Evolutionary conservation across 2,888 invertebrate species (phyloP), one percentile per base, ranked within the genome.

Genomic region (Smittia aterrima): DNA sequence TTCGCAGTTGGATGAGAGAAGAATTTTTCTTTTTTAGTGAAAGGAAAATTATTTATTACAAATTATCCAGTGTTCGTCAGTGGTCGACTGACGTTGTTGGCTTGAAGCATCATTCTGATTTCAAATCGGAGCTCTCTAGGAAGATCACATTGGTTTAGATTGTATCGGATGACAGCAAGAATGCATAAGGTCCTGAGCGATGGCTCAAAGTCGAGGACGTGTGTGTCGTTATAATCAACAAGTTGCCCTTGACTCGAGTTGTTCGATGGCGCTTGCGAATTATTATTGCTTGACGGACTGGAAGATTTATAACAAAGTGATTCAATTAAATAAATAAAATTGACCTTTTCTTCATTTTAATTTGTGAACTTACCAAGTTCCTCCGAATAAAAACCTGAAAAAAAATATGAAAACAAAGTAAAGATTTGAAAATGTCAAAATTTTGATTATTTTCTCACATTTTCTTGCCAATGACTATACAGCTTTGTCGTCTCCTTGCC

Each of bases 161-260:
- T 87, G 79, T 90, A 80, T 78, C 89, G 85, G 66, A 90, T 80
- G 7, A 92, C 90, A 70, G 84, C 84, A 75, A 91, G 82, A 77
- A 92, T 88, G 79, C 90, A 86, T 70, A 93, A 83, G 0, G 91
- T 92, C 80, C 89, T 91, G 54, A 94, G 84, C 2, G 88, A 86
- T 1, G 93, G 92, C 75, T 86, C 85, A 83, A 93, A 91, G 81
- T 95, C 94, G 75, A 95, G 83, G 13, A 95, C 86, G 81, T 92
- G 89, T 77, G 93, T 86, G 81, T 95, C 95, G 81, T 91, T 90
- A 79, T 93, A 92, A 80, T 95, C 95, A 77, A 90, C 87, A 24
- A 95, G 76, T 54, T 75, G 74, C 4, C 22, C 4, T 54, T 20
- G 53, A n/a, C 40, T 20, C 32, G 40, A 20, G 13, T 18, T 32